These are phyloP conservation scores for Aphis gossypii DNA, from an alignment of 1,140 invertebrate genomes.

Conservation along the genomic window DNA sequence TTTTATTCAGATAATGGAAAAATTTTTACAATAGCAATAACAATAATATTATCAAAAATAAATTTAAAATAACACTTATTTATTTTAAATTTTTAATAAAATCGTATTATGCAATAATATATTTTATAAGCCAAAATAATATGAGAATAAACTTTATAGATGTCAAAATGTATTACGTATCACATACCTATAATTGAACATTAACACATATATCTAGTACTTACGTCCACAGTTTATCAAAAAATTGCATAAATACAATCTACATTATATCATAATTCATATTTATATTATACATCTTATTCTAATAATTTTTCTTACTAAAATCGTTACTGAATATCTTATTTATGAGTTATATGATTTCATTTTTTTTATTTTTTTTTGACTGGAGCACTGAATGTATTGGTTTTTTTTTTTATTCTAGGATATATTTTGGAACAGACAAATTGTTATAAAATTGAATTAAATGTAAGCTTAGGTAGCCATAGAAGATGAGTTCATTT, in stretches of 20 bases:
- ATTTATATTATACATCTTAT: not conserved
- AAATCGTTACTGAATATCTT: not conserved
- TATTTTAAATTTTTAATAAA: not conserved
- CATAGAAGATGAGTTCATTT: too few relatives aligned
- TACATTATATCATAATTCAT: too few relatives aligned
- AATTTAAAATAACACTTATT: not conserved
- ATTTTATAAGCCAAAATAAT: not conserved
- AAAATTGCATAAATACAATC: not conserved
- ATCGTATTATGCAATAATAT: not conserved
- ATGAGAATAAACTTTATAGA: not conserved
- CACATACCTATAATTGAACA: too few relatives aligned
- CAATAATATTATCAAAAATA: not conserved
- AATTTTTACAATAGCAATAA: not conserved
- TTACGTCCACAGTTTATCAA: not conserved
- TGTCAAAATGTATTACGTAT: not conserved
- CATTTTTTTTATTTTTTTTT: too few relatives aligned
- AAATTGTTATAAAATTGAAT: not conserved
- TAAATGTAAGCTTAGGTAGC: too few relatives aligned
- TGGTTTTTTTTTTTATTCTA: not conserved
- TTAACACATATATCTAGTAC: not conserved
- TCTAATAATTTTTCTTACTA: not conserved
- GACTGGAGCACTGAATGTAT: not conserved
- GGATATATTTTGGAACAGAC: not conserved
- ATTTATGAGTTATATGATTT: too few relatives aligned
- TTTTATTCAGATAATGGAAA: not conserved